A percentile compares a stretch with the other conserved stretches of the same genome.
These are phyloP conservation scores for Ciconia nigra DNA, from an alignment of 2,797 vertebrate genomes.

Conservation along the genomic window DNA sequence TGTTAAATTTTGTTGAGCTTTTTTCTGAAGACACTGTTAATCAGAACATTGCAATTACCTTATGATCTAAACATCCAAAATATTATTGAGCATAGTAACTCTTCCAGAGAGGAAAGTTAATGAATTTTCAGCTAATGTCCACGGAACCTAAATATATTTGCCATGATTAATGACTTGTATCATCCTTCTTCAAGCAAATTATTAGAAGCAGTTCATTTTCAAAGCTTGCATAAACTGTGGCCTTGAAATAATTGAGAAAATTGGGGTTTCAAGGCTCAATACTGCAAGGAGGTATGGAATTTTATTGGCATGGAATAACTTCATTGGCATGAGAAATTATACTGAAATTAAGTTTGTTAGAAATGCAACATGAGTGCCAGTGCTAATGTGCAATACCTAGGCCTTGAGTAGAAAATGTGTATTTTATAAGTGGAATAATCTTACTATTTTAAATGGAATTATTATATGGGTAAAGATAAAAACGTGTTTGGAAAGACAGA, in stretches of 20 bases:
- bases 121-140: not conserved
- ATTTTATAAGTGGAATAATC: not conserved
- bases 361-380: not conserved
- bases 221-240: not conserved
- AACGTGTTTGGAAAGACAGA: not conserved
- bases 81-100: not conserved
- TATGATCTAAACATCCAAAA: not conserved
- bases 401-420: not conserved
- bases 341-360: not conserved
- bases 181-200: constrained; percentile 18
- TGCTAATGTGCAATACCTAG: not conserved
- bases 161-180: not conserved
- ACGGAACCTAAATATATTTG: not conserved
- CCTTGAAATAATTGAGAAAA: not conserved
- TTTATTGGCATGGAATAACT: not conserved
- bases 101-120: constrained; percentile 9
- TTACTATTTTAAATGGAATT: not conserved
- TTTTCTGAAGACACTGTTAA: not conserved
- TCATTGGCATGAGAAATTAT: not conserved
- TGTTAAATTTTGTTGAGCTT: not conserved
- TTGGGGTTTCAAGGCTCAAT: not conserved
- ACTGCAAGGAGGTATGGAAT: not conserved
- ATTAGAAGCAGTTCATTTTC: not conserved
- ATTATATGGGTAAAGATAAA: not conserved
- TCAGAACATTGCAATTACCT: not conserved